Conservation (phyloP, 2,113 vertebrate species). For the Pygoscelis antarcticus region DNA sequence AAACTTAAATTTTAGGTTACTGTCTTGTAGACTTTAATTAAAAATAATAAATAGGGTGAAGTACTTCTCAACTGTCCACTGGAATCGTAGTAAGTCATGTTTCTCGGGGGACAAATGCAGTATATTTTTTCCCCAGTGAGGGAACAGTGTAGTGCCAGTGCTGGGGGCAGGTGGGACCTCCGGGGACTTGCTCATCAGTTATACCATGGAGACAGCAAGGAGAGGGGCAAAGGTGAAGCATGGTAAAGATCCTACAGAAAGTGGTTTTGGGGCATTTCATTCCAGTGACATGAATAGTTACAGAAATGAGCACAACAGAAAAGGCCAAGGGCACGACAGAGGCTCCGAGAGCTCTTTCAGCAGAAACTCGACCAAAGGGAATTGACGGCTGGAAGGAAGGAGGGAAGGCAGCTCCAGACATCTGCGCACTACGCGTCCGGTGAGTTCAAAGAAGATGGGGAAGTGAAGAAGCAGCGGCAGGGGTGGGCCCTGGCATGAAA, state of each 20-base stretch:
- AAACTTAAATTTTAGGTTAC: neutral
- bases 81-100: neutral
- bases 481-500: neutral
- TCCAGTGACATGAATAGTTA: neutral
- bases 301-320: neutral
- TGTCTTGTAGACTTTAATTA: neutral
- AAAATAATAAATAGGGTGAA: neutral
- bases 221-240: neutral
- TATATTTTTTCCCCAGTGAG: neutral
- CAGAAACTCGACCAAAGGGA: neutral
- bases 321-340: neutral
- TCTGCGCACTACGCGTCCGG: neutral
- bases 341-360: neutral
- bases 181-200: neutral
- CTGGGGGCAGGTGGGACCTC: neutral
- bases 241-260: neutral
- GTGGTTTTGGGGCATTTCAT: neutral
- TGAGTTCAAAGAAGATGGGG: neutral
- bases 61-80: neutral
- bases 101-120: neutral
- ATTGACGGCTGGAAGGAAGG: neutral
- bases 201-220: neutral
- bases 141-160: rapidly evolving
- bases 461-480: neutral
- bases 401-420: neutral